These are phyloP conservation scores for Trichogramma pretiosum DNA, from an alignment of 1,140 invertebrate genomes.

Conservation along the genomic window DNA sequence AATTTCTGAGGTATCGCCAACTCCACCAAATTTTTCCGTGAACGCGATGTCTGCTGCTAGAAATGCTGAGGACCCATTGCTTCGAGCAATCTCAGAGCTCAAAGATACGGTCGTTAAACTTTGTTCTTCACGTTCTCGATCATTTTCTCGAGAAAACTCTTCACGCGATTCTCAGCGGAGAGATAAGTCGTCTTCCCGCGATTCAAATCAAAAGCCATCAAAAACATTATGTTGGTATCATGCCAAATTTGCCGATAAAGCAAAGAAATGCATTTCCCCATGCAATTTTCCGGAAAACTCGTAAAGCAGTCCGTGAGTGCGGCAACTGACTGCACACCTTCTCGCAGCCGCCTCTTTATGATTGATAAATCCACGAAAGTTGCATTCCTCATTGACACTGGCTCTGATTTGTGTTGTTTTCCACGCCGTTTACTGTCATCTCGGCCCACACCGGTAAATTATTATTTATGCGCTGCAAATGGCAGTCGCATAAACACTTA, in stretches of 20 bases:
- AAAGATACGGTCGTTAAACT: too few relatives aligned
- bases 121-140: too few relatives aligned
- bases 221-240: background rate
- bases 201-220: too few relatives aligned
- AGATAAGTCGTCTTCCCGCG: too few relatives aligned
- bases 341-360: background rate
- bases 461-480: constrained; percentile 22
- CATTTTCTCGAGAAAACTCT: too few relatives aligned
- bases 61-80: too few relatives aligned
- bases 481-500: constrained; percentile 22
- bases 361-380: background rate
- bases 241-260: background rate
- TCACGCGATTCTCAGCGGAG: too few relatives aligned
- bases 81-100: too few relatives aligned
- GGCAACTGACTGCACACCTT: background rate
- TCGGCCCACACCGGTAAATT: background rate
- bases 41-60: too few relatives aligned
- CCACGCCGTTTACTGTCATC: background rate
- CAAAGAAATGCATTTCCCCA: background rate
- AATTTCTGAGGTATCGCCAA: background rate
- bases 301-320: background rate
- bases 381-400: constrained; percentile 14
- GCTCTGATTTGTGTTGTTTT: constrained; percentile 14
- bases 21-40: background rate
- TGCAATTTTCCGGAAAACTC: background rate